Evolutionary conservation across 1,140 invertebrate species (phyloP), one percentile per base, ranked within the genome.

Genomic region (Aphaenogaster rudis): DNA sequence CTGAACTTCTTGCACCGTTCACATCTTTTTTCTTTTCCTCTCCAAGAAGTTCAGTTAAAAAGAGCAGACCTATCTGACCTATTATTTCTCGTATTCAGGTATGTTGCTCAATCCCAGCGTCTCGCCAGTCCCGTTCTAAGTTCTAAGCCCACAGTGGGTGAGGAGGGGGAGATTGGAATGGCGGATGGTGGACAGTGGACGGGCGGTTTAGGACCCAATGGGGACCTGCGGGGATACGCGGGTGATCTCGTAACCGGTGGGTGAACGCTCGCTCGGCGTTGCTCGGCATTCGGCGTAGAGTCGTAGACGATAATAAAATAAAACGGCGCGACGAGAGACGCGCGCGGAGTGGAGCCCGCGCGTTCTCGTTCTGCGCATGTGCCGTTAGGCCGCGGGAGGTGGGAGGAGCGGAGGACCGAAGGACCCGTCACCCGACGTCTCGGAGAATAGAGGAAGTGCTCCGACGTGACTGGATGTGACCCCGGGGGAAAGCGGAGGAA

Each of bases 381-480:
- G 52, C 71, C 33, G 33, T 54, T 72, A 36, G 50, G n/a, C 2
- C 3, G 21, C 21, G 13, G 63, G 8, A 28, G 28, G 28, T 28
- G 9, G 33, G 9, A 7, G n/a, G 17, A 61, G 5, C 17, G 11
- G 33, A 86, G 48, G 72, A 81, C 88, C 71, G 88, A 74, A 66
- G 86, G 45, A 72, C 36, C n/a, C 86, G 15, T 21, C 21, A 13
- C 3, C 28, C 59, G 36, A 54, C 15, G n/a, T 52, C 28, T 52
- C 28, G 48, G 33, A 28, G 28, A 72, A 39, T 72, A 72, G 50
- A 72, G 28, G 48, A 72, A 72, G 48, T 66, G 63, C 33, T 63
- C 48, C 28, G 59, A 69, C 21, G 45, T 28, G 21, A 15, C 66
- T 52, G 28, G 21, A 71, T 9, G 48, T 72, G 48, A 33, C 28